phyloP scores from a whole-genome alignment of 2,797 vertebrate species.

The Artibeus lituratus region DNA sequence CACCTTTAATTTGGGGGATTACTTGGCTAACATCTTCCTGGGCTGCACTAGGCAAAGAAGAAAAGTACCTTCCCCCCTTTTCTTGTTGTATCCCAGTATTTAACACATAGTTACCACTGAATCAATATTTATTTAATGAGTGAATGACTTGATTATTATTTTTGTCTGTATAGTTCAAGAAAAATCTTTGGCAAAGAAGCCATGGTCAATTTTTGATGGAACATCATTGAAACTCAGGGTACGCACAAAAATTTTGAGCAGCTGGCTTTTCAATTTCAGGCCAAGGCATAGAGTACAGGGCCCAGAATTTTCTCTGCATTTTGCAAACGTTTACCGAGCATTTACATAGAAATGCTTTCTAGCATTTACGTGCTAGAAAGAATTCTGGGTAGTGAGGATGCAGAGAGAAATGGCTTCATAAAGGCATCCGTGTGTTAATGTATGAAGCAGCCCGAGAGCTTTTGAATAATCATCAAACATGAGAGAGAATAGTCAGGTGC shows the following conservation, averaged over 20 bases:
- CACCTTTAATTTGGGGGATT: neutral
- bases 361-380: neutral
- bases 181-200: conserved; percentile 10
- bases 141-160: neutral
- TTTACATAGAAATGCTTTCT: no score
- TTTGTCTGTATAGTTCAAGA: neutral
- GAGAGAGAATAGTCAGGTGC: conserved; percentile 19
- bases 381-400: neutral
- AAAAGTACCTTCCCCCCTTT: neutral
- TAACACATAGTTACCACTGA: neutral
- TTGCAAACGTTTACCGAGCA: conserved; percentile 21
- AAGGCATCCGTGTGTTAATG: conserved; percentile 7
- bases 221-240: neutral
- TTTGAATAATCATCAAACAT: conserved; percentile 36
- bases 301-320: neutral
- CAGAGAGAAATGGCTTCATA: neutral
- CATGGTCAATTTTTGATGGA: neutral
- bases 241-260: neutral
- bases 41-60: neutral
- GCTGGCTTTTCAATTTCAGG: neutral
- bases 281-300: neutral
- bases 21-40: neutral
- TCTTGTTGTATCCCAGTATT: neutral
- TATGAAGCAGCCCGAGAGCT: neutral
- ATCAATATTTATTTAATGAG: neutral